Evolutionary conservation across 2,888 invertebrate genomes (phyloP).

Genomic region (Andricus quercusramuli): DNA sequence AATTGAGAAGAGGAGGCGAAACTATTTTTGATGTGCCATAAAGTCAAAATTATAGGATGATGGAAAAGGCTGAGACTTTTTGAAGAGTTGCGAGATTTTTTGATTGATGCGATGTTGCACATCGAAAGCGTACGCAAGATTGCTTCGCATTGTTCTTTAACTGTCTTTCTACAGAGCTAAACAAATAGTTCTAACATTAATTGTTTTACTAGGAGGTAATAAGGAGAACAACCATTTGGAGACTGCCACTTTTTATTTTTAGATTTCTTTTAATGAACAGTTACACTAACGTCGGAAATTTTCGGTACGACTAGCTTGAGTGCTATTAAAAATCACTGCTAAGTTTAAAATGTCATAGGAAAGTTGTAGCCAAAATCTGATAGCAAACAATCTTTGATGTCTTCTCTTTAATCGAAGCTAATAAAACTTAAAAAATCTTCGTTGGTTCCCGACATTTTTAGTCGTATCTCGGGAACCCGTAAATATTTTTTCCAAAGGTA

Average conservation of each 20-base stretch:
- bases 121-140: slow-evolving; percentile 18
- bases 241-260: slow-evolving; percentile 30
- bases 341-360: too few relatives aligned
- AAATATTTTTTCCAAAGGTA: too few relatives aligned
- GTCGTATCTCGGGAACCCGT: too few relatives aligned
- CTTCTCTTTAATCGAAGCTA: too few relatives aligned
- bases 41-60: slow-evolving; percentile 35
- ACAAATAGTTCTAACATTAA: not conserved
- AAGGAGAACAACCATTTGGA: slow-evolving; percentile 34
- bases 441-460: too few relatives aligned
- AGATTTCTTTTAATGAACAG: slow-evolving; percentile 7
- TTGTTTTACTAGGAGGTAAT: slow-evolving; percentile 3
- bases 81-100: slow-evolving; percentile 4
- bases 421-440: too few relatives aligned
- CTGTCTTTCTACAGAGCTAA: slow-evolving; percentile 18
- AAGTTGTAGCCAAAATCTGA: too few relatives aligned
- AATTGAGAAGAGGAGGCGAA: slow-evolving; percentile 12
- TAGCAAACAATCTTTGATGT: too few relatives aligned
- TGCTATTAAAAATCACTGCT: too few relatives aligned
- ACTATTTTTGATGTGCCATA: slow-evolving; percentile 42
- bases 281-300: not conserved
- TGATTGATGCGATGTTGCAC: slow-evolving; percentile 13
- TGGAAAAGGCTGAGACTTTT: slow-evolving; percentile 11
- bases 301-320: too few relatives aligned
- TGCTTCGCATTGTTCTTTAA: slow-evolving; percentile 22